Conservation (phyloP, 2,888 invertebrate genomes). For the Athalia cordata region DNA sequence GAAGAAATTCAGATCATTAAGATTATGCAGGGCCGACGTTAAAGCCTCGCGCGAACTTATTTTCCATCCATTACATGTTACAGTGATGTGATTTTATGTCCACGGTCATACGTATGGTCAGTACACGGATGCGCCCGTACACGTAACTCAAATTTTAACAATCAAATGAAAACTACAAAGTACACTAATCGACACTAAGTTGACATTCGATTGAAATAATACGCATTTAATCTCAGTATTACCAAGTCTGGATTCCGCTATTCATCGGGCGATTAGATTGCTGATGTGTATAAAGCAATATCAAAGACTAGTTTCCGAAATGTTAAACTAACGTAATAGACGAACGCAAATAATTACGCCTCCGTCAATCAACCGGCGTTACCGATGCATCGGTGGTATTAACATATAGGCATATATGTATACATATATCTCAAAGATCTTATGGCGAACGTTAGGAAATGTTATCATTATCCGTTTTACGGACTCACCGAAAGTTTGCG, state of each 20-base stretch:
- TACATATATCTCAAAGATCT: slow-evolving; percentile 9
- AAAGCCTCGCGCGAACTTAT: slow-evolving; percentile 12
- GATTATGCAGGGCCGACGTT: slow-evolving; percentile 44
- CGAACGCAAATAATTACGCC: slow-evolving; percentile 36
- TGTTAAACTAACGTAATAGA: not conserved
- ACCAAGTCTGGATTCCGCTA: slow-evolving; percentile 11
- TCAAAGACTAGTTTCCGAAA: slow-evolving; percentile 39
- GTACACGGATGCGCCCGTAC: too few relatives aligned
- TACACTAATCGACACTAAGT: too few relatives aligned
- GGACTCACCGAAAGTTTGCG: not conserved
- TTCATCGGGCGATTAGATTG: slow-evolving; percentile 17
- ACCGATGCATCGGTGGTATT: slow-evolving; percentile 10
- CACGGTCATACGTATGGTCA: too few relatives aligned
- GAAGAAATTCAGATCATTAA: slow-evolving; percentile 59
- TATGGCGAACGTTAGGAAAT: not conserved
- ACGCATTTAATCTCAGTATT: slow-evolving; percentile 29
- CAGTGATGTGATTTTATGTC: not conserved
- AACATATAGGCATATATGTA: not conserved
- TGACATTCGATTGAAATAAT: not conserved
- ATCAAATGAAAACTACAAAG: too few relatives aligned
- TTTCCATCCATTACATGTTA: not conserved
- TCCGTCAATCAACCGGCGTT: slow-evolving; percentile 35
- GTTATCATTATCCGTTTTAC: slow-evolving; percentile 29
- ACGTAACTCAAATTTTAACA: too few relatives aligned
- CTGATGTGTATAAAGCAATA: slow-evolving; percentile 10